Evolutionary conservation across 2,113 vertebrate species (phyloP).

Genomic region (Pterocles orientalis): DNA sequence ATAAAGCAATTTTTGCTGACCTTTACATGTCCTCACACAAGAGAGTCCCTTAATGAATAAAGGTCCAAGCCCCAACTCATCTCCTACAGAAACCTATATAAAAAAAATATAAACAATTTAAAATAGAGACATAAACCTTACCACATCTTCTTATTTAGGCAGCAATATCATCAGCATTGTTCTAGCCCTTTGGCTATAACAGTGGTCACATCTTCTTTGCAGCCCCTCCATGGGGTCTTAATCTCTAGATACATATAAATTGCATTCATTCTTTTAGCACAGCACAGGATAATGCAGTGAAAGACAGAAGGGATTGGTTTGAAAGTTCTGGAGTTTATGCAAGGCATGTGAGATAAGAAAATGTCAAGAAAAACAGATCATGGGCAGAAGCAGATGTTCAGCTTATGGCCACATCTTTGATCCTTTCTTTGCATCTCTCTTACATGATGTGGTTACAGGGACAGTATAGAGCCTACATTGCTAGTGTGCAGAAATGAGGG

Average conservation of each 20-base stretch:
- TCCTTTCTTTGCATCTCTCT: neutral
- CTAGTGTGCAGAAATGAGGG: neutral
- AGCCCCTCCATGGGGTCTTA: neutral
- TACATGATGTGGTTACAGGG: neutral
- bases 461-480: neutral
- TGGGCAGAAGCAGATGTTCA: slow-evolving; percentile 52
- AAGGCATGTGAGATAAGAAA: slow-evolving; percentile 45
- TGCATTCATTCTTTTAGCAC: neutral
- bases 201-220: neutral
- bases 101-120: neutral
- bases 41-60: neutral
- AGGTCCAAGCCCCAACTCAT: neutral
- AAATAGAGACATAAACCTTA: neutral
- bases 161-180: neutral
- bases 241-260: slow-evolving; percentile 11
- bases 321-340: slow-evolving; percentile 45
- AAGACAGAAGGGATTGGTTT: slow-evolving; percentile 9
- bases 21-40: neutral
- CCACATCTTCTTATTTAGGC: neutral
- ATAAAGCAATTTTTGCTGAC: slow-evolving; percentile 3
- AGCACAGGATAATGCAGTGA: neutral
- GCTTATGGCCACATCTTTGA: slow-evolving; percentile 12
- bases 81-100: neutral
- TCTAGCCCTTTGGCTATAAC: neutral
- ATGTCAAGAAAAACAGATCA: slow-evolving; percentile 40